Base-by-base conservation (phyloP, 2,888 invertebrate species). In the Folsomia candida region DNA sequence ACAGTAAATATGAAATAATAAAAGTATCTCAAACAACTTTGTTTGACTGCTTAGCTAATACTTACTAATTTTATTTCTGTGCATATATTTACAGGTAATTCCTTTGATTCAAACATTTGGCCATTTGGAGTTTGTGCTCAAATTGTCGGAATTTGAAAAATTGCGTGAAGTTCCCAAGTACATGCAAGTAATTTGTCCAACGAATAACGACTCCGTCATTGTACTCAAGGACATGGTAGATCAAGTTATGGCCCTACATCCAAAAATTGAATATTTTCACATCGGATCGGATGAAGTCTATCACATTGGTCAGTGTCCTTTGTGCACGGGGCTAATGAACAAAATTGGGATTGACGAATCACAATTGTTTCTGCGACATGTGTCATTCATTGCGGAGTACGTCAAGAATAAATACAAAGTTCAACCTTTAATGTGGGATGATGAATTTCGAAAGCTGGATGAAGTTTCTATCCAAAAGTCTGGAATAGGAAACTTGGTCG, bases 41-140 rank as follows among this genome's bases (percentile, higher is more conserved):
- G n/a, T n/a, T n/a, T n/a, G n/a, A n/a, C n/a, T n/a, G n/a, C n/a
- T n/a, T n/a, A n/a, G n/a, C n/a, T n/a, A n/a, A n/a, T n/a, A n/a
- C n/a, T n/a, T n/a, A n/a, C n/a, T n/a, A n/a, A n/a, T 37, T 37
- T 4, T 37, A 22, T 27, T 2, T 71, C 37, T 67, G 6, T 6
- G 24, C 25, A 11, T 28, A 29, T 68, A 60, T 14, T 79, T 87
- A 51, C 81, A 82, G 73, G 82, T 86, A 0, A 91, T 93, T 78
- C 93, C 93, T 0, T 83, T 94, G 65, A 84, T 94, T n/a, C 93
- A 92, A 84, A 91, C 92, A 0, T 93, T 93, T 82, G 93, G 92
- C 0, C 93, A 94, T 81, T 84, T 94, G 84, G 93, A 93, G 82
- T 91, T 89, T 84, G 86, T 89, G 0, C 84, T 94, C 62, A 94